Conservation (phyloP, 2,113 vertebrate species). For the Callopanchax toddi region DNA sequence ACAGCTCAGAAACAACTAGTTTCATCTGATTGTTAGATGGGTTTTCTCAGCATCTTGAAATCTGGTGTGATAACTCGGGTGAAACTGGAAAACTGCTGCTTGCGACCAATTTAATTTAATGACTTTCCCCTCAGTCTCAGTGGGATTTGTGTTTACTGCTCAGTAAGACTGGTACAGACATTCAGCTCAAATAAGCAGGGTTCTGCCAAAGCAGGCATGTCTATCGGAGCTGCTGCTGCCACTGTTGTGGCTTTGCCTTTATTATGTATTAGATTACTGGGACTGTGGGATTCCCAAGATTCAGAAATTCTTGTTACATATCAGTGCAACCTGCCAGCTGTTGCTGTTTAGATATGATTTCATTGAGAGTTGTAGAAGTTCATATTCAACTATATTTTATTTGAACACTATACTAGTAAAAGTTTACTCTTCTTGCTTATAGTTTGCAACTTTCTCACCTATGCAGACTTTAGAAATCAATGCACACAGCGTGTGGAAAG, state of each 20-base stretch:
- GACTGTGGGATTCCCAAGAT: neutral
- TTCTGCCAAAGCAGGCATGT: neutral
- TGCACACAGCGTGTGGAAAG: no score
- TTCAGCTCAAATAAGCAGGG: neutral
- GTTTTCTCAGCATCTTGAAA: neutral
- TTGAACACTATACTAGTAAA: neutral
- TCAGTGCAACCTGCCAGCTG: neutral
- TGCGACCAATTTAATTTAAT: neutral
- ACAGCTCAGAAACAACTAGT: no score
- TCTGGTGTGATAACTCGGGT: neutral
- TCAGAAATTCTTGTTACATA: neutral
- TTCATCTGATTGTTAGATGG: neutral
- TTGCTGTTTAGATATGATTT: neutral
- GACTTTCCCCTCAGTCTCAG: neutral
- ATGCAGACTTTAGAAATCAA: neutral
- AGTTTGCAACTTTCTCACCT: neutral
- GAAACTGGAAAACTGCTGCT: neutral
- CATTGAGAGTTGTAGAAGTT: neutral
- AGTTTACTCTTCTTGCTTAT: conserved; percentile 2
- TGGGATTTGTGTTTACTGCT: neutral
- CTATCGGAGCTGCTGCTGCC: neutral
- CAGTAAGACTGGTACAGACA: neutral
- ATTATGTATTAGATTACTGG: conserved; percentile 3
- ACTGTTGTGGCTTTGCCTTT: neutral
- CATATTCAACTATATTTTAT: neutral